phyloP scores from a whole-genome alignment of 2,888 invertebrate species.

The Geophilus truncorum region DNA sequence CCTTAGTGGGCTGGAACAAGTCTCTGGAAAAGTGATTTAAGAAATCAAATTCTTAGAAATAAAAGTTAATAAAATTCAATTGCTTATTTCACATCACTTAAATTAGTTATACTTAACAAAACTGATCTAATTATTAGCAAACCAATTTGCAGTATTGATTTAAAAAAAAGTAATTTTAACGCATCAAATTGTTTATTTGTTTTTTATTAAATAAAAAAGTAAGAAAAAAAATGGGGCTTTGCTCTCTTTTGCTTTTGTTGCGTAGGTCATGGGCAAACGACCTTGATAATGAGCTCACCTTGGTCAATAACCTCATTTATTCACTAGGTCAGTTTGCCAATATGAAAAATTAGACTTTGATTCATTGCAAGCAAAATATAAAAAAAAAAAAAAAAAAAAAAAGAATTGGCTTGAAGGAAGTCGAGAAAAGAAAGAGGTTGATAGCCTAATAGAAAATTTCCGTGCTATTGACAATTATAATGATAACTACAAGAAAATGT shows the following conservation, averaged over 20 bases:
- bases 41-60: not conserved
- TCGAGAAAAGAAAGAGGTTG: no score
- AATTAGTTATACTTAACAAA: no score
- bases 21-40: not conserved
- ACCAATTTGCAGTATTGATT: not conserved
- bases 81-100: no score
- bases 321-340: not conserved
- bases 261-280: not conserved
- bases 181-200: no score
- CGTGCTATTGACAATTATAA: no score
- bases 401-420: no score
- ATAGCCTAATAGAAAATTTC: not conserved
- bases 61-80: not conserved
- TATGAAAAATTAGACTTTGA: not conserved
- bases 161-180: not conserved
- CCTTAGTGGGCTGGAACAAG: not conserved
- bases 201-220: not conserved
- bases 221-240: not conserved
- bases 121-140: no score
- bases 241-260: not conserved
- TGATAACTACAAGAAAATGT: not conserved
- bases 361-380: not conserved
- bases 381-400: not conserved
- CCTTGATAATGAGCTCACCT: not conserved
- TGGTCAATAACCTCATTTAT: not conserved